phyloP scores from a whole-genome alignment of 2,797 vertebrate species.

The Eidolon dupreanum region DNA sequence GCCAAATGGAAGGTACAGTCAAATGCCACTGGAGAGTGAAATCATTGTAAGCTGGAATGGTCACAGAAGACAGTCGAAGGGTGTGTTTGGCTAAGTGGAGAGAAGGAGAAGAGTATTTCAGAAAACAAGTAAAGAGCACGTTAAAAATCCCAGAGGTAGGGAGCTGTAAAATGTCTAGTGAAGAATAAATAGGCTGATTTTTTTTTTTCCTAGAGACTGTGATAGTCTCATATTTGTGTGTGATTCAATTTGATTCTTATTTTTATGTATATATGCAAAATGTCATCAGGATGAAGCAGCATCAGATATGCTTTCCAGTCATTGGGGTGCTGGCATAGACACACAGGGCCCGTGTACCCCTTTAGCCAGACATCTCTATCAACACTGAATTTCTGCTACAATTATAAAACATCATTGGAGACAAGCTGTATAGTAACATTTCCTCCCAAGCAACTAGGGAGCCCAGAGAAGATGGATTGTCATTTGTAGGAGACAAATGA shows the following conservation, averaged over 20 bases:
- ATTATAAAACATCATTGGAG: conserved; percentile 66
- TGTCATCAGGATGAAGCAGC: conserved; percentile 42
- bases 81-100: conserved; percentile 10
- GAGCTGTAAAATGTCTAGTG: neutral
- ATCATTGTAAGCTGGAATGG: neutral
- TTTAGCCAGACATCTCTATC: conserved; percentile 63
- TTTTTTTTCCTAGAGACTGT: neutral
- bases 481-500: conserved; percentile 68
- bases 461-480: conserved; percentile 39
- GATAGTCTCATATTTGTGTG: neutral
- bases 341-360: neutral
- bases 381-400: conserved; percentile 64
- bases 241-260: neutral
- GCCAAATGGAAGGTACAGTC: neutral
- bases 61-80: neutral
- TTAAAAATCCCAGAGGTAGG: neutral
- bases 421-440: conserved; percentile 54
- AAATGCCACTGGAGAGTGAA: conserved; percentile 1
- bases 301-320: conserved; percentile 31
- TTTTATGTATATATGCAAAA: conserved; percentile 44
- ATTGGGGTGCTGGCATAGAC: neutral
- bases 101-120: neutral
- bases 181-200: neutral
- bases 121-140: neutral
- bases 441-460: conserved; percentile 52